phyloP scores from a whole-genome alignment of 2,888 invertebrate species.

The Patella pellucida region DNA sequence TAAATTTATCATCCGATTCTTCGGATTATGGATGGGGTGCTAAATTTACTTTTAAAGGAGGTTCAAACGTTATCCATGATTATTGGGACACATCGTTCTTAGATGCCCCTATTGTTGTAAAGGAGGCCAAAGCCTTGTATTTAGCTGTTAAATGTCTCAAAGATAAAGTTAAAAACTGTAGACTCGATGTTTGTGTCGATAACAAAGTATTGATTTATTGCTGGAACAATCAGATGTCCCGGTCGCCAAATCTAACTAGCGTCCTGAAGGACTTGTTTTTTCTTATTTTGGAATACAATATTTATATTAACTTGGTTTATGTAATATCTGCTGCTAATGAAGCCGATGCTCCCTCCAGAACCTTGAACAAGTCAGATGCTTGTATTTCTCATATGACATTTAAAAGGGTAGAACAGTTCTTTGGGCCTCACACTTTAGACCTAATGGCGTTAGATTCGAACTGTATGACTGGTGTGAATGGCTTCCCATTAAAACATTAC shows the following conservation, averaged over 20 bases:
- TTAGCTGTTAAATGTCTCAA: neutral
- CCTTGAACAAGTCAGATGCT: neutral
- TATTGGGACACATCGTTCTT: neutral
- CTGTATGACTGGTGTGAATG: neutral
- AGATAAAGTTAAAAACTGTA: neutral
- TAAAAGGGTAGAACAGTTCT: neutral
- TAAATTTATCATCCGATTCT: neutral
- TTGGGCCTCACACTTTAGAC: neutral
- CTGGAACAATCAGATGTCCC: neutral
- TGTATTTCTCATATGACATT: neutral
- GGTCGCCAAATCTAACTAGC: neutral
- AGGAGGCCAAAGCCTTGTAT: neutral
- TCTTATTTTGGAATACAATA: neutral
- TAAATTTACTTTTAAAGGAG: neutral
- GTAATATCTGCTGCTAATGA: neutral
- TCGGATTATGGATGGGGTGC: neutral
- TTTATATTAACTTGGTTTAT: neutral
- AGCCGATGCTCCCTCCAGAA: neutral
- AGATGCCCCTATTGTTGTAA: neutral
- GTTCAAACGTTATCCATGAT: neutral
- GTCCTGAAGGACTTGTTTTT: neutral
- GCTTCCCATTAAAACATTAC: neutral
- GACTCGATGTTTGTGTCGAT: neutral
- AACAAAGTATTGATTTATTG: neutral
- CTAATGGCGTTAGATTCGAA: neutral